Base-by-base conservation (phyloP, 2,113 vertebrate genomes). In the Chauna torquata region DNA sequence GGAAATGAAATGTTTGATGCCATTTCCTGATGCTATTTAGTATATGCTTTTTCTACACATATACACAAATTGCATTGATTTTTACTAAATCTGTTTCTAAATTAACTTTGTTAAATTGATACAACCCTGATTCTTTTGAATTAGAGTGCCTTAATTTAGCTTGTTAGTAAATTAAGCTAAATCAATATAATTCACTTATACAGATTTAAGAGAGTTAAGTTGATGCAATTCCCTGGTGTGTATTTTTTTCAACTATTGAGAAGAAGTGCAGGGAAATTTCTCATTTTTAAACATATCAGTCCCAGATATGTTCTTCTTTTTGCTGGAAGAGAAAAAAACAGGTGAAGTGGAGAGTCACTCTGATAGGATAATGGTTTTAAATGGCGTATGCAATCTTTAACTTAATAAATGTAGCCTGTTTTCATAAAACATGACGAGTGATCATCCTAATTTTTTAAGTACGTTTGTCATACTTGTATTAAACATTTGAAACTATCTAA, bases 181-280 rank as follows among this genome's bases (percentile, higher is more conserved):
- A 91, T 85, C 87, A 95, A 79, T 94, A 64, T 68, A 55, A 89
- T 87, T 93, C 82, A 76, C 22, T 97, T 90, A 64, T 22, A 71
- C 28, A 75, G n/a, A 90, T 79, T 87, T 62, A 79, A 90, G 59
- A 76, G 42, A 66, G 30, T 62, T 78, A 78, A 81, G 91, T n/a
- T 86, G 24, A 57, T 61, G 24, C 7, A 54, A 19, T 62, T 87
- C 11, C 55, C 55, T 45, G 1, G 7, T 25, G 12, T 58, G 6
- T 49, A 4, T 11, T 80, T 75, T 68, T 78, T 64, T 32, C 32
- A 70, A 17, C 16, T 32, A 23, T 38, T 69, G 50, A 58, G 24
- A 86, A 84, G 17, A 81, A 81, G 30, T 24, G 1, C 18, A n/a
- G n/a, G 10, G 30, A 74, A 86, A n/a, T 66, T 52, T 34, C 9